phyloP scores from a whole-genome alignment of 1,140 invertebrate genomes.

The Lineus longissimus region DNA sequence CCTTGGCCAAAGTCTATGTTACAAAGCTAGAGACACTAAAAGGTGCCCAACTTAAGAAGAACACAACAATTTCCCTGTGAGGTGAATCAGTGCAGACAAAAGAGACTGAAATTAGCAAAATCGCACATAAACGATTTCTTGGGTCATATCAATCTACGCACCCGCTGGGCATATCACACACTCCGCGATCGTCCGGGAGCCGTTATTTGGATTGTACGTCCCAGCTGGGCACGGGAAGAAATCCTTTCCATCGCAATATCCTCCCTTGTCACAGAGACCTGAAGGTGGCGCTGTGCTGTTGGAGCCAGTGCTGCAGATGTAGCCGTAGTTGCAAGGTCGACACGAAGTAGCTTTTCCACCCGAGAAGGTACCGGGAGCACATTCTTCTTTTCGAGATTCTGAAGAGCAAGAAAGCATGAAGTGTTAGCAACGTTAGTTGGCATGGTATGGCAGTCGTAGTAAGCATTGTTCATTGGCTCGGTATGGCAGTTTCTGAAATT shows the following conservation, averaged over 20 bases:
- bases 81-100: too few relatives aligned
- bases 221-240: slow-evolving; percentile 39
- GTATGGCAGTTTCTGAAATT: background rate
- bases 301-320: slow-evolving; percentile 33
- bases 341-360: slow-evolving; percentile 28
- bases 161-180: slow-evolving; percentile 41
- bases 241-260: slow-evolving; percentile 45
- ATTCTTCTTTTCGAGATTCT: slow-evolving; percentile 32
- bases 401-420: slow-evolving; percentile 6
- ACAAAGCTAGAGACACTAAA: too few relatives aligned
- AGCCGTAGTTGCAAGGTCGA: slow-evolving; percentile 34
- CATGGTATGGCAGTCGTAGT: background rate
- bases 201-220: slow-evolving; percentile 39
- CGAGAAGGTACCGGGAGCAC: slow-evolving; percentile 38
- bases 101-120: too few relatives aligned
- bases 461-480: background rate
- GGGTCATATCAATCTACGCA: slow-evolving; percentile 19
- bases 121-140: too few relatives aligned
- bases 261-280: slow-evolving; percentile 34
- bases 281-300: slow-evolving; percentile 27
- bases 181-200: slow-evolving; percentile 24
- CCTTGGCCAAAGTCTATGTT: too few relatives aligned
- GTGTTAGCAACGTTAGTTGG: too few relatives aligned
- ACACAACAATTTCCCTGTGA: too few relatives aligned
- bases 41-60: too few relatives aligned